Percentiles rank a stretch among this genome's conserved stretches.
phyloP scores from a whole-genome alignment of 2,888 invertebrate genomes.

The Gastrophysa polygoni region DNA sequence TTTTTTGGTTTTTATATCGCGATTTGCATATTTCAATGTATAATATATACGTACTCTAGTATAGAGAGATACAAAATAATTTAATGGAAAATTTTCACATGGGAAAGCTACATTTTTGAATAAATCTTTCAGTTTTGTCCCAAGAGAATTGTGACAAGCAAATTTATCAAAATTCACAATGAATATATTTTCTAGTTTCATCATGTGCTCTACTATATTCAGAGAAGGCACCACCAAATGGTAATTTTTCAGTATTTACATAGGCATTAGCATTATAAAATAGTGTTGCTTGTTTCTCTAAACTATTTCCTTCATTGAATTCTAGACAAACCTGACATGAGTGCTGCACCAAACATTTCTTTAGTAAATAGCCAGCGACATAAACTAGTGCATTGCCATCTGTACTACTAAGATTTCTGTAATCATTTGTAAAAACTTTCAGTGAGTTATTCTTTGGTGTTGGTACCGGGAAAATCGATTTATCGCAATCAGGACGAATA shows the following conservation, averaged over 20 bases:
- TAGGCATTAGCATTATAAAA: background rate
- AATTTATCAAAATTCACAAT: background rate
- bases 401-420: background rate
- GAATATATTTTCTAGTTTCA: background rate
- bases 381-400: constrained; percentile 11
- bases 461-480: background rate
- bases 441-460: background rate
- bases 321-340: constrained; percentile 5
- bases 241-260: background rate
- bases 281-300: background rate
- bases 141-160: background rate
- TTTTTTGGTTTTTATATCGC: background rate
- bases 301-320: too few relatives aligned
- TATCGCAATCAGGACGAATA: constrained; percentile 21
- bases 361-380: constrained; percentile 8
- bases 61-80: background rate
- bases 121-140: background rate
- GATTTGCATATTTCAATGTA: background rate
- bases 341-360: constrained; percentile 14
- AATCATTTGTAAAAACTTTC: background rate
- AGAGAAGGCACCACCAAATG: background rate
- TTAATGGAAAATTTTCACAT: too few relatives aligned
- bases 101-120: background rate
- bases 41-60: background rate
- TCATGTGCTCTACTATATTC: background rate